Conservation (phyloP, 2,113 vertebrate species). For the Zeus faber region DNA sequence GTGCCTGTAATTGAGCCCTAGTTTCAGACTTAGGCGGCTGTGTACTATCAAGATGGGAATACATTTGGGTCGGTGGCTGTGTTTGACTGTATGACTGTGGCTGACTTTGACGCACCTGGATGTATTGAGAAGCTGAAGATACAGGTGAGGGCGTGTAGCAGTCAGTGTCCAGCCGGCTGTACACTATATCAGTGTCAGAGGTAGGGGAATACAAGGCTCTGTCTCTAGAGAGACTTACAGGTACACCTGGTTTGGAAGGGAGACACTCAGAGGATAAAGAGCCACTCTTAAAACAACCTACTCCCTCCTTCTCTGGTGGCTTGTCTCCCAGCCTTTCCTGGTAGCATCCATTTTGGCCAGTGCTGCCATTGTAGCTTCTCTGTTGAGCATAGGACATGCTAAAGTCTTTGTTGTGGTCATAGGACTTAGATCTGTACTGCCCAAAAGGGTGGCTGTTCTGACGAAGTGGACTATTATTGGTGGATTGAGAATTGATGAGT, state of each 20-base stretch:
- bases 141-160: constrained; percentile 30
- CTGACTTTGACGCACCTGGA: constrained; percentile 33
- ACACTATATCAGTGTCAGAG: constrained; percentile 41
- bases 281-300: constrained; percentile 43
- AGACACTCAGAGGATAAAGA: constrained; percentile 52
- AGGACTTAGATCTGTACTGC: constrained; percentile 23
- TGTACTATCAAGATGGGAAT: not conserved
- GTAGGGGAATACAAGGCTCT: constrained; percentile 37
- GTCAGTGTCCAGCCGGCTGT: constrained; percentile 45
- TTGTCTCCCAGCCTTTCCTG: constrained; percentile 25
- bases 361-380: constrained; percentile 28
- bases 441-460: constrained; percentile 39
- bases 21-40: constrained; percentile 22
- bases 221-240: constrained; percentile 30
- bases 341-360: constrained; percentile 25
- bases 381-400: constrained; percentile 34
- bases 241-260: constrained; percentile 17
- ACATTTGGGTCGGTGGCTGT: constrained; percentile 32
- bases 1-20: constrained; percentile 24
- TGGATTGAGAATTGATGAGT: constrained; percentile 13
- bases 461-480: constrained; percentile 24
- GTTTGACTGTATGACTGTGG: constrained; percentile 17
- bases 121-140: constrained; percentile 34
- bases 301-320: constrained; percentile 24
- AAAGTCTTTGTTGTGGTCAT: constrained; percentile 31